These are phyloP conservation scores for Atta cephalotes DNA, from an alignment of 1,140 invertebrate species.

Conservation along the genomic window DNA sequence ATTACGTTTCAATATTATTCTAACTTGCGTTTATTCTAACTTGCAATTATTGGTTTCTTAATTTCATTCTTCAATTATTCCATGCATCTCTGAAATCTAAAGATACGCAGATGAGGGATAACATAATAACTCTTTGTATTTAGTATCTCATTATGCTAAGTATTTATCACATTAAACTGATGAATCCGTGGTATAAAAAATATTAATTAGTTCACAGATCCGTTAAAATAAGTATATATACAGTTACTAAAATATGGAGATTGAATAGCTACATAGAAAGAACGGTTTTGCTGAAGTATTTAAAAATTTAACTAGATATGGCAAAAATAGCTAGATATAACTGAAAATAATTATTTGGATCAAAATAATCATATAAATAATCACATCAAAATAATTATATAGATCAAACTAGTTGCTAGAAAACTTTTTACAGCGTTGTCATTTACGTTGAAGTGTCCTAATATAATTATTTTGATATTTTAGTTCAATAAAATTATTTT, in stretches of 20 bases:
- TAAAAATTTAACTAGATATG: too few species aligned
- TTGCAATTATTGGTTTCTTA: slow-evolving; percentile 17
- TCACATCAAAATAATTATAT: too few species aligned
- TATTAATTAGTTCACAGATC: slow-evolving; percentile 17
- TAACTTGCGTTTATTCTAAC: not conserved
- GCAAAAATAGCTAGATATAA: too few species aligned
- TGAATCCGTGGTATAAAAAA: not conserved
- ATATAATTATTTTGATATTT: too few species aligned
- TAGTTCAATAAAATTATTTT: too few species aligned
- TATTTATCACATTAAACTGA: slow-evolving; percentile 8
- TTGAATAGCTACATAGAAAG: not conserved
- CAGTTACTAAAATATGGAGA: not conserved
- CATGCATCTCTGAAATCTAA: not conserved
- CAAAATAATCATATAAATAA: too few species aligned
- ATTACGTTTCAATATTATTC: not conserved
- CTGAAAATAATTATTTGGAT: too few species aligned
- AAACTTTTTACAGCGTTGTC: too few species aligned
- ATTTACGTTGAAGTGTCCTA: too few species aligned
- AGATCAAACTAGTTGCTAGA: too few species aligned
- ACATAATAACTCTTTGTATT: not conserved
- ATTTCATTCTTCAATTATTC: not conserved
- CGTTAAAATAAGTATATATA: not conserved
- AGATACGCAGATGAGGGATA: not conserved
- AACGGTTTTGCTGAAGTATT: too few species aligned
- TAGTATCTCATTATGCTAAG: slow-evolving; percentile 22